These are phyloP conservation scores for Corythaeola cristata DNA, from an alignment of 2,113 vertebrate genomes.

Conservation along the genomic window DNA sequence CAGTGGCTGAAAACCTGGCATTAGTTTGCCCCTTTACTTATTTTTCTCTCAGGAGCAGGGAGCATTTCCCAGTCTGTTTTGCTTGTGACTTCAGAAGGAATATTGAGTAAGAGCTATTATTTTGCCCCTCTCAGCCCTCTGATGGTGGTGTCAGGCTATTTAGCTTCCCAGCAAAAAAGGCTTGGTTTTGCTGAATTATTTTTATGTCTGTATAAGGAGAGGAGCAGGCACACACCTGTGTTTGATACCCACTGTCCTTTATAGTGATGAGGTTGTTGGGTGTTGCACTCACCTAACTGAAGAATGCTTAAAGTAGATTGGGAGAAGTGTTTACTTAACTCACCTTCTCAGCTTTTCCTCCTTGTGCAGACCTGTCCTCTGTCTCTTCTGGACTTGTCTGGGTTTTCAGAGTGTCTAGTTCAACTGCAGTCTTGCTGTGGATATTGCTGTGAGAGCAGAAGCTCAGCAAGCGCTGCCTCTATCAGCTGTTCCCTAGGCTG, in stretches of 20 bases:
- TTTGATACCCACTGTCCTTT: neutral
- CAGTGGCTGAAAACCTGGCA: neutral
- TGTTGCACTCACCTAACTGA: neutral
- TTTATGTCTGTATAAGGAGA: neutral
- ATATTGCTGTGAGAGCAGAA: neutral
- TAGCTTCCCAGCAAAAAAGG: neutral
- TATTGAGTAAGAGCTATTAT: neutral
- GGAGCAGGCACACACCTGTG: neutral
- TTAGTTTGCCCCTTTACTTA: neutral
- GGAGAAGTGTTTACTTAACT: neutral
- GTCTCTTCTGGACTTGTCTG: neutral
- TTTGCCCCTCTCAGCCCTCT: neutral
- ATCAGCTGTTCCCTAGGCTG: neutral
- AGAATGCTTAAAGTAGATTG: fast-evolving
- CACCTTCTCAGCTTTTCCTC: neutral
- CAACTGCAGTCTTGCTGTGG: neutral
- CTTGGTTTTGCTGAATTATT: neutral
- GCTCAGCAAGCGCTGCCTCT: neutral
- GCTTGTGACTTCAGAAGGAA: neutral
- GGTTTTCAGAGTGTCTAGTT: neutral
- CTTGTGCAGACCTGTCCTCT: neutral
- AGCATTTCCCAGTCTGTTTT: neutral
- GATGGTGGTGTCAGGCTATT: neutral
- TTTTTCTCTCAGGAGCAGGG: neutral
- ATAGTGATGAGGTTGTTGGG: neutral